phyloP scores from a whole-genome alignment of 2,888 invertebrate species.

The Synanthedon tipuliformis region DNA sequence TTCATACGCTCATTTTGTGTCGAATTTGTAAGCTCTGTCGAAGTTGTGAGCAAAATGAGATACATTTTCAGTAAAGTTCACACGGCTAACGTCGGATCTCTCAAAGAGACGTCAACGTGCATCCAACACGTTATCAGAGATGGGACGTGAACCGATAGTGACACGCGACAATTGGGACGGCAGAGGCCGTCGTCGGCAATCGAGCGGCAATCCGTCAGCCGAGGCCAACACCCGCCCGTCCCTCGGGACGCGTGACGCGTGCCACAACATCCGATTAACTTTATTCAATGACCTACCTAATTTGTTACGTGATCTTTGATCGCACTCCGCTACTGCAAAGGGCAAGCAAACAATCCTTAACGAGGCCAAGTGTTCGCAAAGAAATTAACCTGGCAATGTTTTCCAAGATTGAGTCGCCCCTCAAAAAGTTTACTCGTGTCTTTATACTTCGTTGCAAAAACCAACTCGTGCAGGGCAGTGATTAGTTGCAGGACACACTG shows the following conservation, averaged over 20 bases:
- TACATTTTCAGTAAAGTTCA: not conserved
- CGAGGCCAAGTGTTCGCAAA: no score
- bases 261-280: constrained; percentile 1
- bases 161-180: constrained; percentile 26
- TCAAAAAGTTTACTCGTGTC: no score
- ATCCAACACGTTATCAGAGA: constrained; percentile 15
- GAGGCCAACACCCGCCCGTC: constrained; percentile 10
- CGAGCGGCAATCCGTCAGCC: constrained; percentile 48
- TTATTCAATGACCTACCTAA: constrained; percentile 25
- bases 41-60: not conserved
- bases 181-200: constrained; percentile 38
- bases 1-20: not conserved
- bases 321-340: not conserved
- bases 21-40: not conserved
- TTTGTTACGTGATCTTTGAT: constrained; percentile 20
- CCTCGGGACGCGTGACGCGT: constrained; percentile 23
- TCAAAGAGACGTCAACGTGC: not conserved
- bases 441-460: no score
- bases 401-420: no score
- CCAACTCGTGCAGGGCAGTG: no score
- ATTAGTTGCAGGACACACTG: no score
- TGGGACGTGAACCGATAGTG: constrained; percentile 18
- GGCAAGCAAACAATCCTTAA: no score
- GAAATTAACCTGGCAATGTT: no score
- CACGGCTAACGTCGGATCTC: not conserved